phyloP scores from a whole-genome alignment of 64 coral and sea anemone species.

The Pocillopora verrucosa region DNA sequence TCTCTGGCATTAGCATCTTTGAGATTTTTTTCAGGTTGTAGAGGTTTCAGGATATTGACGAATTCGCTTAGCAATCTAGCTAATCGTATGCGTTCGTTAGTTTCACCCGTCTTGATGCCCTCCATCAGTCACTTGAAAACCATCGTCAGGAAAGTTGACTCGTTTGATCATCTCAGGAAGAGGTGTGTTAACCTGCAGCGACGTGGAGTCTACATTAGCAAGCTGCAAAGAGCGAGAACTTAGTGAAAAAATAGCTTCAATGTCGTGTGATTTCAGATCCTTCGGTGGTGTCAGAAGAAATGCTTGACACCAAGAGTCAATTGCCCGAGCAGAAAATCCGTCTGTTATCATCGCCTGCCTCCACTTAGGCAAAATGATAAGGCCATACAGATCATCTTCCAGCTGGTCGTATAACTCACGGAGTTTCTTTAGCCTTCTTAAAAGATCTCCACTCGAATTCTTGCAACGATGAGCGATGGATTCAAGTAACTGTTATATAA shows the following conservation, averaged over 20 bases:
- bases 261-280: conserved; percentile 28
- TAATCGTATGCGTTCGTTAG: conserved; percentile 14
- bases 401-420: background rate
- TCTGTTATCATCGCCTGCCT: conserved; percentile 19
- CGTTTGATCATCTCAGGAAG: background rate
- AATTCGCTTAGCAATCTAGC: conserved; percentile 41
- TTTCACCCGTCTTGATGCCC: background rate
- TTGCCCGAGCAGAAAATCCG: background rate
- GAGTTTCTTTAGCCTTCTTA: background rate
- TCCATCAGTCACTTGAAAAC: background rate
- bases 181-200: background rate
- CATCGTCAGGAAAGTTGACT: conserved; percentile 12
- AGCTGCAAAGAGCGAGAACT: conserved; percentile 1
- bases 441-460: background rate
- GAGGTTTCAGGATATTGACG: background rate
- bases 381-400: background rate
- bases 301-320: conserved; percentile 44
- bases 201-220: background rate
- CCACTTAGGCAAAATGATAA: conserved; percentile 24
- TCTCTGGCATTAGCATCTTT: background rate
- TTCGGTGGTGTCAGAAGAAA: background rate
- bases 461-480: background rate
- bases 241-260: conserved; percentile 34
- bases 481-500: background rate
- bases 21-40: background rate